Base-by-base conservation (phyloP, 2,888 invertebrate species). In the Gerosis bhagava region DNA sequence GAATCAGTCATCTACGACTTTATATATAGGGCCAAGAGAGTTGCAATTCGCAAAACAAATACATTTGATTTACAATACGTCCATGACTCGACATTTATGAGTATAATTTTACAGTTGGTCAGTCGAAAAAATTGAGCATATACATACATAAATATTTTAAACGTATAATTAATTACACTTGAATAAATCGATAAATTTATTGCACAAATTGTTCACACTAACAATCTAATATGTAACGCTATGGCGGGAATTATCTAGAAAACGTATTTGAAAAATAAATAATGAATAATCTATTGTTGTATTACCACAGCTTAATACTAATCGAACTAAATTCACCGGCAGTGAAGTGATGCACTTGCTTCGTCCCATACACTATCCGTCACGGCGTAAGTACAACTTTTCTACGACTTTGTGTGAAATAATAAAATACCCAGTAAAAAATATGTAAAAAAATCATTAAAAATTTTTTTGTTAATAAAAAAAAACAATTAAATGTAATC, bases 41-140 rank as follows among this genome's bases (percentile, higher is more conserved):
- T 36, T 24, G 36, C 36, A 36, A 44, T 22, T 41, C 43, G 49
- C 43, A 44, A 40, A 44, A 65, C 68, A 57, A 66, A 62, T n/a
- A 62, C 59, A 69, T 63, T 64, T 68, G 65, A 65, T 3, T 12
- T 59, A 62, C 62, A 58, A 65, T 60, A 63, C 65, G 65, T 69
- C 63, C 55, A 54, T 53, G 44, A 44, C 44, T n/a, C n/a, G n/a
- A n/a, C n/a, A 37, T 45, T 45, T 45, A 45, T 52, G 58, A 57
- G n/a, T n/a, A 57, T 76, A 63, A 57, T 77, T 73, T 77, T 79
- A 81, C 70, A 84, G 77, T 84, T 84, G 84, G 84, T 87, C 87
- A 84, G 86, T 86, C 84, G 80, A 83, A 84, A 83, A 79, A 74
- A 79, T 86, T 87, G 86, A 88, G 87, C 86, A 82, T 72, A 72